Base-by-base conservation (phyloP, 2,113 vertebrate genomes). In the Anguilla rostrata region DNA sequence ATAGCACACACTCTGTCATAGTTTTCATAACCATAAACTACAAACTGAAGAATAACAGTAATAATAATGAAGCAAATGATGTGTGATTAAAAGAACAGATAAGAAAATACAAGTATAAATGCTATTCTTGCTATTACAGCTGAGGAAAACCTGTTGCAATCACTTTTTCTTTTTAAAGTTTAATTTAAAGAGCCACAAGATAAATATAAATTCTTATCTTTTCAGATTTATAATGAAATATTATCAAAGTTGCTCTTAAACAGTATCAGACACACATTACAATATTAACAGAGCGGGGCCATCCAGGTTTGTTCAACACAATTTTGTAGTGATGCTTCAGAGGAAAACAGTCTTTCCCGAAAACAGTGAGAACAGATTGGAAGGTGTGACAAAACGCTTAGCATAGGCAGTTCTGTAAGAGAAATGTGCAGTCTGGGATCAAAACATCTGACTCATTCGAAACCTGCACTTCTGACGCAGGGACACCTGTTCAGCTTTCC, bases 351-450 rank as follows among this genome's bases (percentile, higher is more conserved):
- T 26, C 56, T 66, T 66, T 8, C 18, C 60, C 2, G 18, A 75
- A 75, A 75, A n/a, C 71, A 4, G n/a, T 75, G 71, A 75, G 71
- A 75, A 75, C n/a, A 75, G 71, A 75, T 75, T 75, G 71, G 71
- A 75, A 75, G n/a, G 71, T 75, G 71, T 75, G 71, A 75, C 5
- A 75, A 34, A n/a, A 75, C 11, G n/a, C 71, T 34, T 29, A 2
- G 7, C 71, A 75, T 1, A 6, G 60, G 60, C 60, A 0, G 60
- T 66, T 75, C n/a, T 75, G 71, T 29, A 34, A 75, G n/a, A 34
- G 71, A 75, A 75, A 75, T 34, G 71, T n/a, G 71, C 71, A 75
- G 71, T 75, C 71, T 75, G 71, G 71, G 20, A 1, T 75, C 71
- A 75, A 75, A 75, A 75, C n/a, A 75, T 75, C n/a, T 34, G 71